phyloP scores from a whole-genome alignment of 2,113 vertebrate species.

The Antechinus flavipes region DNA sequence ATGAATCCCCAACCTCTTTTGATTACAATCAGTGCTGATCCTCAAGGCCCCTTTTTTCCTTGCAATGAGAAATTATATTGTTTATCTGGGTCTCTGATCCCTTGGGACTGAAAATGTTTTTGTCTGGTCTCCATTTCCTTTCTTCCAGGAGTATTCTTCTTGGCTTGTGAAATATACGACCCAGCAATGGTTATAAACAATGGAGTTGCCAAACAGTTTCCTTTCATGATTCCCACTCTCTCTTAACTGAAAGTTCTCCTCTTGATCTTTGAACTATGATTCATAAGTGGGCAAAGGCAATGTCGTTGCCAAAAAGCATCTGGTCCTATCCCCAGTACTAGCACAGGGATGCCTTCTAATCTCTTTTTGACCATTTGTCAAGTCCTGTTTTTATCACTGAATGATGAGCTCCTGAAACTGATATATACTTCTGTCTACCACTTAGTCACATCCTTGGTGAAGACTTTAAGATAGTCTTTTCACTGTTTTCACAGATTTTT shows the following conservation, averaged over 20 bases:
- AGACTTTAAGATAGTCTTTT: background rate
- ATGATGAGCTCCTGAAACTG: background rate
- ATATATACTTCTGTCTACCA: background rate
- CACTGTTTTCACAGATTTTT: background rate
- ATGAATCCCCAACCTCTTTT: too few relatives aligned
- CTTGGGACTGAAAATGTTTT: background rate
- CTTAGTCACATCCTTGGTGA: background rate
- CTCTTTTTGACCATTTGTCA: background rate
- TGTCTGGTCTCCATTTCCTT: background rate
- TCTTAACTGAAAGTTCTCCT: background rate
- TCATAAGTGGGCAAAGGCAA: background rate
- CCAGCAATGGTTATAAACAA: background rate
- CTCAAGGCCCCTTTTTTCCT: background rate
- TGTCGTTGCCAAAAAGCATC: background rate
- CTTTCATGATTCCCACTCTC: background rate
- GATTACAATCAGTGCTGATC: too few relatives aligned
- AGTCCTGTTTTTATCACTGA: background rate
- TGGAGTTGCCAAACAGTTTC: background rate
- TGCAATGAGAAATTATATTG: too few relatives aligned
- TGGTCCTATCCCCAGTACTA: background rate
- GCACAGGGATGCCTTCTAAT: background rate
- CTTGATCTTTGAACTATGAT: background rate
- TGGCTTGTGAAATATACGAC: background rate
- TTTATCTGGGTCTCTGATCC: background rate
- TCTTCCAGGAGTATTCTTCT: background rate